Base-by-base conservation (phyloP, 2,797 vertebrate genomes). In the Pteropus rufus region DNA sequence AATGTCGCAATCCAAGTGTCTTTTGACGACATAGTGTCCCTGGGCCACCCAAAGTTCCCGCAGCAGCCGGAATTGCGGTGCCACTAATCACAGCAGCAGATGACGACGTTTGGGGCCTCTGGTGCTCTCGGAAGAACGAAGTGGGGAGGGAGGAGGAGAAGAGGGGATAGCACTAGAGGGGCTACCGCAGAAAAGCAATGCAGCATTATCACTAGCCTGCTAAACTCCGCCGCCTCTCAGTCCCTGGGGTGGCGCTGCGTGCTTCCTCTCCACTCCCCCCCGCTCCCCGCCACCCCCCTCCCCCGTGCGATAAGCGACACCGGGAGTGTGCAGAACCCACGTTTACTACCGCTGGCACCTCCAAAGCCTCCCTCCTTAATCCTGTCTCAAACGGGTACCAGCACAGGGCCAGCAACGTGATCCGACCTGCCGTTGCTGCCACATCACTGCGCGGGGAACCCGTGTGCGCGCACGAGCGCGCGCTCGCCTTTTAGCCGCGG, bases 361-460 rank as follows among this genome's bases (percentile, higher is more conserved):
- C 96, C 96, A 69, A 70, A 89, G 94, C 97, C 98, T 96, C 95
- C 97, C 97, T 97, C 98, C 96, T 97, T 97, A 98, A 98, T 98
- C 98, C 98, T 67, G 95, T 97, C 98, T 98, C 97, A 49, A 94
- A 76, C 97, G 96, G 98, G 97, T 94, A 97, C 98, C 91, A 96
- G 98, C 98, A 98, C 98, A 97, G 96, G 98, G 98, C 98, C 72
- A 65, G 97, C 98, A 97, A 98, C 98, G 98, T 98, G 98, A 98
- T 88, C 92, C 88, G 77, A 84, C 94, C 93, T 54, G 96, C 96
- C 21, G 93, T 96, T 4, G 89, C 97, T 79, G 94, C 97, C 97
- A 97, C 98, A 96, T 96, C 96, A 93, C 96, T 73, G 96, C 95
- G 46, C 94, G 84, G 95, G 97, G 96, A 88, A 58, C 60, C 94